Evolutionary conservation across 1,140 invertebrate genomes (phyloP), one percentile per base, ranked within the genome.

Genomic region (Drosophila bocqueti): DNA sequence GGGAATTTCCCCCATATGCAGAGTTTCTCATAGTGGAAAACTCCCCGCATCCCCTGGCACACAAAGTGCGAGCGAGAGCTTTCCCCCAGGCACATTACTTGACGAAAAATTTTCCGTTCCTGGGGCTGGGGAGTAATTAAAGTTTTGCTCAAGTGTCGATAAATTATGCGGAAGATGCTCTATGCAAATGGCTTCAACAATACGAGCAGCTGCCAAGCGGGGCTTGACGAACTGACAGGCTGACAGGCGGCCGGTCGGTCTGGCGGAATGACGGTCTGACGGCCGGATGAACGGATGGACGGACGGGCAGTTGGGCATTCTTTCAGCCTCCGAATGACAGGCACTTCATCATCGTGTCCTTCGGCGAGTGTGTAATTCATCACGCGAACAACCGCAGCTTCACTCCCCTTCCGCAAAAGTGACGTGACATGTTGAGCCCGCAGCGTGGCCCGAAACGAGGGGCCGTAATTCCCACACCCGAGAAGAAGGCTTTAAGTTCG

Each of bases 331-430:
- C 67, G 76, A 90, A 91, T 90, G 85, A 90, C 85, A 90, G 86
- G 82, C 85, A 90, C 85, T 90, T 91, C 85, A 90, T 90, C 85
- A 90, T 91, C 82, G 76, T 91, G 85, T 90, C 85, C 85, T 90
- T 90, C 86, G 85, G 86, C 85, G 85, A 82, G 86, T 85, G 76
- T 90, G 85, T 90, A 90, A 90, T 90, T 90, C 85, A 90, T 90
- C 85, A 90, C 86, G 85, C 85, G 85, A 91, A 84, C 85, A 91
- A 85, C 85, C 86, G 72, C 85, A 90, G 79, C 79, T 61, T 67
- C 81, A 52, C 57, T 57, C 42, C 13, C 34, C 40, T 21, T 29
- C 57, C 24, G 38, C 64, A 62, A 55, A 73, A 72, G 46, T 66
- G 76, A 90, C 85, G 78, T 89, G 84, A 89, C 84, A 89, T 90